Percentiles rank a stretch among this genome's conserved stretches.
These are phyloP conservation scores for Psittacula echo DNA, from an alignment of 2,797 vertebrate species.

Conservation along the genomic window DNA sequence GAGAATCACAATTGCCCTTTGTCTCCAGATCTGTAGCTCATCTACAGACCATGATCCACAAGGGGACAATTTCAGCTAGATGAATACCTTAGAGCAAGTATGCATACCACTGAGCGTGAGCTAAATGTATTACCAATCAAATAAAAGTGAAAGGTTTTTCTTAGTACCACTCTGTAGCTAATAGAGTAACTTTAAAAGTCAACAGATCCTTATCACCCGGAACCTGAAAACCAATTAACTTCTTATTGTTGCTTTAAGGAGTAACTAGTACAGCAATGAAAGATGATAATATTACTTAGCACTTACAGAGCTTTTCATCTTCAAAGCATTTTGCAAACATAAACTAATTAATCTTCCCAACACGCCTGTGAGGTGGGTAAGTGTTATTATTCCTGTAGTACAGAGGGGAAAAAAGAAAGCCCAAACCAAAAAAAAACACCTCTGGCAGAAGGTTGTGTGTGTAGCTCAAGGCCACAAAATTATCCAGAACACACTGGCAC, in stretches of 20 bases:
- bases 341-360: conserved; percentile 67
- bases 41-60: conserved; percentile 27
- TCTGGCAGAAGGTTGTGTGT: conserved; percentile 27
- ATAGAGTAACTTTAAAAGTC: conserved; percentile 59
- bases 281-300: conserved; percentile 54
- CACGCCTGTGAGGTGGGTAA: conserved; percentile 12
- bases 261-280: conserved; percentile 38
- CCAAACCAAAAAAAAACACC: not conserved
- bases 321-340: conserved; percentile 63
- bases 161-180: conserved; percentile 1
- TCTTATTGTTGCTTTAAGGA: conserved; percentile 60
- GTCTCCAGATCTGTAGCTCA: conserved; percentile 20
- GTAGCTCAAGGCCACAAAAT: conserved; percentile 57
- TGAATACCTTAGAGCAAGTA: conserved; percentile 5
- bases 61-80: conserved; percentile 41
- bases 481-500: not conserved
- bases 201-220: conserved; percentile 59
- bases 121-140: conserved; percentile 42
- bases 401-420: not conserved
- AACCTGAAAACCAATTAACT: conserved; percentile 67
- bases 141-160: conserved; percentile 29
- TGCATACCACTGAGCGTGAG: not conserved
- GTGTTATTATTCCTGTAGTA: conserved; percentile 30
- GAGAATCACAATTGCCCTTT: conserved; percentile 45
- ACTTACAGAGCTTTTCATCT: conserved; percentile 49